Evolutionary conservation across 1,140 invertebrate species (phyloP).

Genomic region (Anastrepha ludens): DNA sequence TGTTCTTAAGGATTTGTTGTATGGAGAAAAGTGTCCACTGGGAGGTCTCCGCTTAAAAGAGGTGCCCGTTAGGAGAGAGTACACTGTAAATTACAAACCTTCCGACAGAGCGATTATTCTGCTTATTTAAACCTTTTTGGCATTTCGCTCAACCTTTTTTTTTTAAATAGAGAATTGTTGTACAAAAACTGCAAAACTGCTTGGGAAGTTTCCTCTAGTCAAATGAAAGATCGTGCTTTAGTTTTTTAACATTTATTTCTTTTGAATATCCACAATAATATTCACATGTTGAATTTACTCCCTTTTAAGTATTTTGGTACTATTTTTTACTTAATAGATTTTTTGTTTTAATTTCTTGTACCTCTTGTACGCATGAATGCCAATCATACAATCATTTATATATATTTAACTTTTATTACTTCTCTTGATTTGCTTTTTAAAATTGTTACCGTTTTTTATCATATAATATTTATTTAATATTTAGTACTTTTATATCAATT

Average conservation of each 20-base stretch:
- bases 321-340: neutral
- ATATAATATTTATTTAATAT: neutral
- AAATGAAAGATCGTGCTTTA: neutral
- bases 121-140: no score
- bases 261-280: constrained; percentile 52
- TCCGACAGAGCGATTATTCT: no score
- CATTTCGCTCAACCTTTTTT: no score
- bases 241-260: constrained; percentile 52
- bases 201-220: neutral
- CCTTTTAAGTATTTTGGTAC: neutral
- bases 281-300: constrained; percentile 15
- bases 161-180: no score
- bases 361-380: neutral
- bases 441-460: constrained; percentile 25
- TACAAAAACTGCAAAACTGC: no score
- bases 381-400: constrained; percentile 6
- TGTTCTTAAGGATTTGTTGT: no score
- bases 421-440: constrained; percentile 10
- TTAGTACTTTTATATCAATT: constrained; percentile 23
- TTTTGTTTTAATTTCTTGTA: neutral
- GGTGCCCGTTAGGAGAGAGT: no score
- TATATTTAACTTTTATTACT: neutral
- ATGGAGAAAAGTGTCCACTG: no score
- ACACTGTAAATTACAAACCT: no score
- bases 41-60: no score